Evolutionary conservation across 1,140 invertebrate genomes (phyloP), one percentile per base, ranked within the genome.

Genomic region (Phymastichus coffea): DNA sequence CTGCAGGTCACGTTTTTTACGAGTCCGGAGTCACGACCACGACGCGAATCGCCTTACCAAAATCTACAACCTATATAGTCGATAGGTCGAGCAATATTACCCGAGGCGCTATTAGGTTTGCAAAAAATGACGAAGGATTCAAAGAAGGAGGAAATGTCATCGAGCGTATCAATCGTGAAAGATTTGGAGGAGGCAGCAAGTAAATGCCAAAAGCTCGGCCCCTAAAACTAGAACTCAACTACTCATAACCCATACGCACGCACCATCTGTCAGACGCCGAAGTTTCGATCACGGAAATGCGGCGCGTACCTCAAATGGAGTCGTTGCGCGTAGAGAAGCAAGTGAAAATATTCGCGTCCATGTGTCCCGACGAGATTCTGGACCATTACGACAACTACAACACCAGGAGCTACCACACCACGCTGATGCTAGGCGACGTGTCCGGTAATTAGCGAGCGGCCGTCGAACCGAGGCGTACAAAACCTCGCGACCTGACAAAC

Each of bases 291-390:
- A 17, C 23, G 14, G 10, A 0, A 14, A 12, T 14, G 10, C 9
- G 9, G 28, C 22, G 12, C 15, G 28, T 8, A 30, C 6, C 12
- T 8, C 28, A 30, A 30, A 12, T 30, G 6, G 38, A 40, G 6
- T n/a, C 17, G 6, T 17, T 23, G 17, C 52, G 33, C 1, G 52
- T 67, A 7, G 67, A 71, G 55, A 67, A 75, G 2, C 74, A 81
- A 26, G 82, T 80, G 1, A 81, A 81, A 68, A 82, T 83, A 54
- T 81, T 84, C 49, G 84, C 84, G 0, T 85, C 85, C 0, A 78
- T 87, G 74, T 82, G 86, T 23, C 85, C 85, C 0, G 84, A 87
- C 64, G 85, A 86, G 70, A 83, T 86, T 56, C 76, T 86, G 3
- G 82, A 84, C 63, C 69, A 83, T 63, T 80, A 82, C 41, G 65